Evolutionary conservation across 2,797 vertebrate genomes (phyloP), one percentile per base, ranked within the genome.

Genomic region (Naso thynnoides): DNA sequence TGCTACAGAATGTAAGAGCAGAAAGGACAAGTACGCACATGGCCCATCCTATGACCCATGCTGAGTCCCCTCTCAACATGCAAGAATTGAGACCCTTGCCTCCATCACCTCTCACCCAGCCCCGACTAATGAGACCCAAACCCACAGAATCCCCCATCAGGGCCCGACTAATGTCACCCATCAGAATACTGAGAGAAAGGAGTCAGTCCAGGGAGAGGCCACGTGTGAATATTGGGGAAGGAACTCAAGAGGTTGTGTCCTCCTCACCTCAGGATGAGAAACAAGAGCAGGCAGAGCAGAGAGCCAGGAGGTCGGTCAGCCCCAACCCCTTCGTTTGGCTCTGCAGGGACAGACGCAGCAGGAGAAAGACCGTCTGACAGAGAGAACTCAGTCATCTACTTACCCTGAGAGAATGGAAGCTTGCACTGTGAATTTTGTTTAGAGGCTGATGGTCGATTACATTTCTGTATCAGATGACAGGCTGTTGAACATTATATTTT

Each of bases 121-220:
- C 73, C 6, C 54, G 47, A 29, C 29, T 67, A 49, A 61, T 82
- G 76, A 91, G 91, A 73, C 57, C 89, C 47, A 75, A 29, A 73
- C 83, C 84, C 73, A 79, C 78, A 77, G 91, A 93, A 81, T 87
- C 11, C 48, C 86, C 93, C 79, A 70, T 84, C 75, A 92, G 91
- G 76, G 93, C 78, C 33, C 92, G 78, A 56, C 88, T 95, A 83
- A 78, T 84, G 73, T 93, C 92, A 13, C 90, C 44, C 0, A 94
- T 96, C 92, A 95, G 90, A 92, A 88, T 87, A 83, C 87, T 95
- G 89, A 96, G 96, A 88, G 94, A 94, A 75, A 96, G 95, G 88
- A 95, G 94, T 86, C 90, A 82, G 89, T 96, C 95, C 83, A 95
- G 94, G 87, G 95, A 96, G 76, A 96, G 93, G 61, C 69, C 67